These are phyloP conservation scores for Crenuchus spilurus DNA, from an alignment of 2,797 vertebrate species.

Conservation along the genomic window DNA sequence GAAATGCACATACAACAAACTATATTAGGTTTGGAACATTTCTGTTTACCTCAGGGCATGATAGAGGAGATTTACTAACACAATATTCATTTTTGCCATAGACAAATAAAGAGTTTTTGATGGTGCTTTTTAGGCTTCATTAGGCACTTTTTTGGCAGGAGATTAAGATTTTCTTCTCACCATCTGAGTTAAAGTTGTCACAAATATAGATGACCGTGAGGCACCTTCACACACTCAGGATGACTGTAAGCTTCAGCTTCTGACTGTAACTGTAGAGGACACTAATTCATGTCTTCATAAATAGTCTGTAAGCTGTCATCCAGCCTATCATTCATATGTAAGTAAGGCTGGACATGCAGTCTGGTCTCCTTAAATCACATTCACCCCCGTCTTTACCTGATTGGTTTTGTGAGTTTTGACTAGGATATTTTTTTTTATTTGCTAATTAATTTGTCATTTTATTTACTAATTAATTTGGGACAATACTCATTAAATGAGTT, in stretches of 20 bases:
- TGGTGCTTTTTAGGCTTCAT: not conserved
- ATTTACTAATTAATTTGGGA: too few species aligned
- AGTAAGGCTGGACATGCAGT: not conserved
- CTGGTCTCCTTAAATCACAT: not conserved
- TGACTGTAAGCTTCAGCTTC: constrained; percentile 29
- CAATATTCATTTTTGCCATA: too few species aligned
- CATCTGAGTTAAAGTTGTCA: not conserved
- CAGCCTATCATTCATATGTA: constrained; percentile 51
- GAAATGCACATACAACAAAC: too few species aligned
- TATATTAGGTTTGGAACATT: too few species aligned
- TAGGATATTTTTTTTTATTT: too few species aligned
- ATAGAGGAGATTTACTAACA: too few species aligned
- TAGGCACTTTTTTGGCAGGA: not conserved
- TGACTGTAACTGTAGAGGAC: constrained; percentile 32
- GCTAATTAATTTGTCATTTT: too few species aligned
- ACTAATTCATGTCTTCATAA: constrained; percentile 32
- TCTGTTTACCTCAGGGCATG: too few species aligned
- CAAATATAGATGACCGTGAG: constrained; percentile 3
- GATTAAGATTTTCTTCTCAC: not conserved
- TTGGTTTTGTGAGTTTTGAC: not conserved
- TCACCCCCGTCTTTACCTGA: not conserved
- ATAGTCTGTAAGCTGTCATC: constrained; percentile 57
- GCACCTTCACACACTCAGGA: not conserved
- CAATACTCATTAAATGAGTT: too few species aligned
- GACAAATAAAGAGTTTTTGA: too few species aligned